Evolutionary conservation across 2,888 invertebrate species (phyloP), one percentile per base, ranked within the genome.

Genomic region (Hofmannophila pseudospretella): DNA sequence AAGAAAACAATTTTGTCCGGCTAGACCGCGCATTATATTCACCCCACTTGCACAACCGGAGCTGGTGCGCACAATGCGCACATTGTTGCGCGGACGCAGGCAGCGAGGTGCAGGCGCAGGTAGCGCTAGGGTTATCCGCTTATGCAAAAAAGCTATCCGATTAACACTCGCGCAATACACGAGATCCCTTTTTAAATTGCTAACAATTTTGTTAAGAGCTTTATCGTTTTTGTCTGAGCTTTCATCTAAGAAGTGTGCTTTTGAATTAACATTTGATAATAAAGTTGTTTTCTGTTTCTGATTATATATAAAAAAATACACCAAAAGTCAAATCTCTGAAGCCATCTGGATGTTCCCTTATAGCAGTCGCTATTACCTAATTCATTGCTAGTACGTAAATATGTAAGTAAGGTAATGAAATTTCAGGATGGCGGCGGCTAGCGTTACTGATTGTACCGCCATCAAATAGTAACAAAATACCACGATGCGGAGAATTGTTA

Each of bases 71-170:
- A 67, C 73, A 73, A 79, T 68, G 53, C 63, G 46, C 53, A 56
- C 54, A 65, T 68, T 65, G 75, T 71, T 59, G 52, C 58, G 49
- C 49, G 28, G 41, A 51, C 30, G 30, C 30, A 23, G 23, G n/a
- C 16, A 16, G 3, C 16, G 5, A 5, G 16, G 28, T 59, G 73
- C 85, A 86, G 85, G 28, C 59, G 73, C 85, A 86, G 85, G 85
- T 86, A 86, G 78, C 42, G 39, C 47, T 75, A 75, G 82, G 85
- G 85, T 86, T 85, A 86, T 86, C 85, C 85, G 84, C 85, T 86
- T 84, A 85, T 79, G 79, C 79, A 84, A 81, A 84, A 82, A 77
- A 67, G 43, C 27, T 72, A 85, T 81, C 85, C 84, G 86, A 85
- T 86, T 85, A 85, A 79, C 85, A 80, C 84, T 73, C 56, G 58